Evolutionary conservation across 1,140 invertebrate species (phyloP), one percentile per base, ranked within the genome.

Genomic region (Polyergus mexicanus): DNA sequence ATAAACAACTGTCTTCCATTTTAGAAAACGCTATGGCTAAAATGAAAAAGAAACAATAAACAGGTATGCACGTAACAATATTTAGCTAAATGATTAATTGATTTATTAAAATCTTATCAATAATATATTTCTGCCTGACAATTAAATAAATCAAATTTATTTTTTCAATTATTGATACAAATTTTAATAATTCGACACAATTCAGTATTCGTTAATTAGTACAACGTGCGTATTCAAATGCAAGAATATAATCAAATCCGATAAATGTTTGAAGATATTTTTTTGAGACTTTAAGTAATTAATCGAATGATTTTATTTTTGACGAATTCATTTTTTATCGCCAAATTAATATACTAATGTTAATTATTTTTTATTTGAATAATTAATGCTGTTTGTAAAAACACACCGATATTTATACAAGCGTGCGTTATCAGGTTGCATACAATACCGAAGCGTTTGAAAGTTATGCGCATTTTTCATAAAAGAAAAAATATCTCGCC

Each of bases 151-250:
- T 62, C 10, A 4, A 65, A 22, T 25, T 66, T 44, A 5, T 60
- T 28, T 35, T 47, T 0, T n/a, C n/a, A 6, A 28, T 60, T 11
- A 60, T 25, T 22, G 4, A 60, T 58, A 4, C 22, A 38, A 35
- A 54, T 28, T 28, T 54, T 11, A 54, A 16, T 32, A 66, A 66
- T 65, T 13, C 11, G 8, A 35, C 5, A 35, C 4, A 32, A 63
- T 44, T 41, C 10, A 75, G 25, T 75, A 74, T 35, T 56, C 22
- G 56, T 16, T 56, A 38, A 72, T 72, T 32, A 76, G 28, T 62
- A 5, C 10, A 47, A 51, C 4, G 38, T n/a, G 10, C n/a, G 19
- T 3, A 16, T 5, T 22, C 22, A 41, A 63, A 11, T 47, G 28
- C 5, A 77, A 77, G 11, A 3, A 47, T 65, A 22, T 51, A 47